Base-by-base conservation (phyloP, 2,888 invertebrate genomes). In the Dorcus hopei region DNA sequence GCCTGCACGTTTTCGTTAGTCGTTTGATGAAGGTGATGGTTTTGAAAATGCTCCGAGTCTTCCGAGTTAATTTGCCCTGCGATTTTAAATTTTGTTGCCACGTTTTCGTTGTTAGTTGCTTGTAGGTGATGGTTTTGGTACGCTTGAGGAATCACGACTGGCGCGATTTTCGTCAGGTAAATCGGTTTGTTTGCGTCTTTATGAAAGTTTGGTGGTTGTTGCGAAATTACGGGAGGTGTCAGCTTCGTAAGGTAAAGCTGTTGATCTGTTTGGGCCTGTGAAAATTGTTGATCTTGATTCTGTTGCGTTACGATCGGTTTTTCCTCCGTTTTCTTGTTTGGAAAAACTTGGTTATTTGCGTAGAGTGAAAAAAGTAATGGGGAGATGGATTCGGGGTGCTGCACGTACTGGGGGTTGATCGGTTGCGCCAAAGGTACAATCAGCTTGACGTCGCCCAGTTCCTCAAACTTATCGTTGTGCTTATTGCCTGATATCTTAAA, bases 331-430 rank as follows among this genome's bases (percentile, higher is more conserved):
- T 47, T 54, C 14, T 26, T 14, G 7, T n/a, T 26, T 7, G 49
- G 6, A 49, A 33, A 41, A n/a, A 23, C 14, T 39, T 49, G 40
- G 23, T 49, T 54, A 26, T 11, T 38, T 14, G 54, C 39, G 26
- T 54, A 45, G 4, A 45, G 14, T 9, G 54, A 16, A 50, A 39
- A 50, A 9, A 3, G 9, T 7, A 45, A 33, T 9, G 41, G 41
- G 26, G 11, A 8, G 9, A 3, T 6, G 9, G 39, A 26, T 33
- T 52, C 38, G 23, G 48, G 48, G 6, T 56, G 50, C 43, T 58
- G 45, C 4, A 58, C 38, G 53, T 64, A 64, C 41, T 56, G 51
- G 9, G 64, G 64, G 48, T 58, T 61, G 9, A 50, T 48, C 11
- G 38, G 38, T 4, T 59, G 61, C 3, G 62, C 63, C 47, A 61